Evolutionary conservation across 2,888 invertebrate species (phyloP), one percentile per base, ranked within the genome.

Genomic region (Drepana falcataria): DNA sequence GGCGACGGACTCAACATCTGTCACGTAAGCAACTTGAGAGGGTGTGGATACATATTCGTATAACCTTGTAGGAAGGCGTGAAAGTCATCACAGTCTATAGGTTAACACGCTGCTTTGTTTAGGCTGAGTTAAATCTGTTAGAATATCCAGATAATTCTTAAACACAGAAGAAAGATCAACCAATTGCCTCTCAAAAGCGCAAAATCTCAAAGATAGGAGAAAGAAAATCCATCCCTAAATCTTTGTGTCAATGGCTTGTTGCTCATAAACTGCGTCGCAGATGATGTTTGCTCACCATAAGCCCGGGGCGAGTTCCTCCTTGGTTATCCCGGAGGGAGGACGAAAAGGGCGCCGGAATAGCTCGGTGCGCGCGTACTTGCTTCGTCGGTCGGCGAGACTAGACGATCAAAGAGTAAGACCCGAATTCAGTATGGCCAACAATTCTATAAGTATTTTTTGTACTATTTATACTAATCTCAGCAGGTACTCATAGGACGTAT

Each of bases 291-390:
- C 55, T 56, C 58, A 56, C 49, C 61, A 60, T 57, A 51, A 56
- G 54, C 49, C 55, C 47, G 51, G 57, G 60, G 58, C 59, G 55
- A 63, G 56, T 58, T 55, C 53, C 55, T 61, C 48, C 52, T 58
- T 58, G 47, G 52, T 59, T 56, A 63, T 68, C 65, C 68, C 66
- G 61, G 54, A 53, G 47, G 64, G 68, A 70, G 65, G 69, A 60
- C 51, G 58, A 60, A 65, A 21, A 69, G 73, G 75, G 68, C 75
- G 69, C 59, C 59, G 68, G 66, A 55, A 41, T 40, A 52, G 58
- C 68, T 71, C 69, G 63, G 77, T 76, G 57, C 77, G 56, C 35
- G 48, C 54, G 75, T 60, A 73, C 76, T 55, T 49, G 59, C 56
- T 7, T 9, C 9, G 44, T 7, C 9, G 6, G 44, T 7, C 9